Base-by-base conservation (phyloP, 2,888 invertebrate species). In the Drosophila imparisetae region DNA sequence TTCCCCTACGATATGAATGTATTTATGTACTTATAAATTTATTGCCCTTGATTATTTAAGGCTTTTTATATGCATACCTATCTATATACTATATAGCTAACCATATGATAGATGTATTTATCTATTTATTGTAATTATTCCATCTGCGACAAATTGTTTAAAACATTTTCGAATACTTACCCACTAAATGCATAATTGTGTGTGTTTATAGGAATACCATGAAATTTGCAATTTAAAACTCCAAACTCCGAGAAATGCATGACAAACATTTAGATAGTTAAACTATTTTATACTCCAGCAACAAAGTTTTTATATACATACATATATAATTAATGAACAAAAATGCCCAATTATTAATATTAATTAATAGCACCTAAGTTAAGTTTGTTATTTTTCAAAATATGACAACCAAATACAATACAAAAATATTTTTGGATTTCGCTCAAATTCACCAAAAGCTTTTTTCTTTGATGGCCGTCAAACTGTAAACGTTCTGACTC, bases 321-420 rank as follows among this genome's bases (percentile, higher is more conserved):
- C 53, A 54, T 36, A 54, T 29, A 29, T 29, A 38, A 42, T 21
- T 21, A 45, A 42, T 11, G 42, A 53, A 21, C 5, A 29, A 55
- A 29, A 60, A 72, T 6, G 42, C 53, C 54, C 58, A 78, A 78
- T 72, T 74, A 72, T 66, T 68, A 68, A 78, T 62, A 63, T 52
- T 77, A 69, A 81, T 72, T 81, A 69, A 71, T 78, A 82, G 87
- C 87, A 86, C 83, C 75, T 86, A 86, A 86, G 78, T 79, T 86
- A 80, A 89, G 76, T 86, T 86, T 86, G 87, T 84, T 86, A 89
- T 86, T 86, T 86, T 84, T 89, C 80, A 74, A 84, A 76, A 75
- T 75, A 80, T 72, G 72, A 84, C 66, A 80, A 72, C 78, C 76
- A 80, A 84, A 73, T 83, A 68, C 18, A 80, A 81, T 69, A 86